Evolutionary conservation across 1,140 invertebrate genomes (phyloP), one percentile per base, ranked within the genome.

Genomic region (Trachymyrmex septentrionalis): DNA sequence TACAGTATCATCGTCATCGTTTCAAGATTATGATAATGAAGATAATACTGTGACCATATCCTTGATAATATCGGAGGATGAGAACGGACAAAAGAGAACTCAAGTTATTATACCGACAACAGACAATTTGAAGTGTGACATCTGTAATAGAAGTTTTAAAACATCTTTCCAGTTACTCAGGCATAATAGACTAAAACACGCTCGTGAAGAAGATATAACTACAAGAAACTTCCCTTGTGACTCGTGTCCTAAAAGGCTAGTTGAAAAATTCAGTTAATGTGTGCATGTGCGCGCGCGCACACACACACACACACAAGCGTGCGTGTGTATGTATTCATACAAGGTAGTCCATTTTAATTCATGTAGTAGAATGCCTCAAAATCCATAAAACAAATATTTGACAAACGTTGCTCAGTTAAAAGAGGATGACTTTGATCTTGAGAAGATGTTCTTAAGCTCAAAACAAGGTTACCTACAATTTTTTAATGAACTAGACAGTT

Each of bases 101-200:
- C 95, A 95, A 90, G 95, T 95, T 30, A 95, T 95, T 59, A 95
- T 95, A 88, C 95, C 95, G 66, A 95, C 95, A n/a, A 92, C 93
- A 7, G 94, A 95, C 71, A 94, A 93, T 72, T 85, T 94, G 12
- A 95, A 95, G 48, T 95, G 95, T 67, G 92, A 95, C 59, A 92
- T 95, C 27, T 95, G 95, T 85, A 93, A 94, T 61, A 95, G 94
- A 88, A 94, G 89, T 16, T 95, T 95, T 61, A 95, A 95, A 84
- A 94, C 94, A 0, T 93, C 94, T 6, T 94, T 95, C 27, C 95
- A 95, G 82, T 90, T 95, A 77, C 88, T 95, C 19, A 92, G 94
- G 53, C 95, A 95, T 30, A 95, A 95, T 77, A 92, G 95, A 84
- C 69, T 95, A 34, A 95, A 95, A 76, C 95, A 95, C 38, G 95